Evolutionary conservation across 2,888 invertebrate genomes (phyloP).

Genomic region (Liodrosophila aerea): DNA sequence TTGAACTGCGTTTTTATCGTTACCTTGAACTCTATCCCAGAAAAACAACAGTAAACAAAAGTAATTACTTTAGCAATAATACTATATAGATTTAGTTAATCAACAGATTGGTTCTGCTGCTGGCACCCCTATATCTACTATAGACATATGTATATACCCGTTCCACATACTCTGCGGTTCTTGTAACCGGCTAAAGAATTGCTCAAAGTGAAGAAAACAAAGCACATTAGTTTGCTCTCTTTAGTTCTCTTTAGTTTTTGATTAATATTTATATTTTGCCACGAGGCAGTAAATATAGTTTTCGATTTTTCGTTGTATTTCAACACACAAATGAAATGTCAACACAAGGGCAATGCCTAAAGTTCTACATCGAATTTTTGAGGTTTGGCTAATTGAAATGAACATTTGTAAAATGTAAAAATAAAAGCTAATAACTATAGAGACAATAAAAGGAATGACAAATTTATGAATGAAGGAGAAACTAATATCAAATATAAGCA

Average conservation of each 20-base stretch:
- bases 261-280: too few relatives aligned
- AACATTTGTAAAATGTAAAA: neutral
- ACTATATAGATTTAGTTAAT: neutral
- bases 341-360: neutral
- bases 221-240: constrained; percentile 8
- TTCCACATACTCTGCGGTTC: neutral
- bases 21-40: neutral
- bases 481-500: too few relatives aligned
- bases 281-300: neutral
- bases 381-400: neutral
- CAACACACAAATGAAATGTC: neutral
- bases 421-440: too few relatives aligned
- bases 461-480: too few relatives aligned
- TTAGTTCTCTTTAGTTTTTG: neutral
- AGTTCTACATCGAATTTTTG: too few relatives aligned
- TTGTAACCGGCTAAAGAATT: constrained; percentile 15
- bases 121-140: constrained; percentile 17
- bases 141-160: constrained; percentile 1
- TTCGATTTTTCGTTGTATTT: neutral
- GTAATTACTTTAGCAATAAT: neutral
- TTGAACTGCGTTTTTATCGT: neutral
- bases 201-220: constrained; percentile 24
- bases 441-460: too few relatives aligned
- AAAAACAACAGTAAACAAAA: neutral
- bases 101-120: constrained; percentile 1